phyloP scores from a whole-genome alignment of 1,140 invertebrate species.

The Leptonema lineaticorne region DNA sequence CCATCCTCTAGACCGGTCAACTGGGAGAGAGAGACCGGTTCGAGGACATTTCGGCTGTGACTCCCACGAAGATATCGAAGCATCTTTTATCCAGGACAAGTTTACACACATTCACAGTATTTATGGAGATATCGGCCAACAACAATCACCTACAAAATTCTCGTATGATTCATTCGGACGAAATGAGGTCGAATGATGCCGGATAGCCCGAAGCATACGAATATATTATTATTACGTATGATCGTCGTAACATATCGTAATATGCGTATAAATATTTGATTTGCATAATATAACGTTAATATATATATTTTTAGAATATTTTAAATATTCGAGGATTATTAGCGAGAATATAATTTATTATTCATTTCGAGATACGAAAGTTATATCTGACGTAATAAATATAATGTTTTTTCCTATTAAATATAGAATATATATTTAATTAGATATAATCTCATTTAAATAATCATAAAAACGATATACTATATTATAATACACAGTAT shows the following conservation, averaged over 20 bases:
- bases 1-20: background rate
- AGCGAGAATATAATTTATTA: too few species aligned
- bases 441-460: background rate
- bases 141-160: background rate
- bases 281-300: too few species aligned
- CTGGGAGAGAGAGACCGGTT: conserved; percentile 6
- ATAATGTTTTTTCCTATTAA: too few species aligned
- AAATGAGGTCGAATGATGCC: background rate
- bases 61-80: background rate
- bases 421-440: background rate
- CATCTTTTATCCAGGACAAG: too few species aligned
- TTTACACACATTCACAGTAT: background rate
- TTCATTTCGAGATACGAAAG: too few species aligned
- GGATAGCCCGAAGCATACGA: background rate
- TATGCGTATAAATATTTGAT: too few species aligned
- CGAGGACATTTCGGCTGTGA: background rate
- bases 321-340: too few species aligned
- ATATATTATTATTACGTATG: background rate
- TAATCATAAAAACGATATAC: too few species aligned
- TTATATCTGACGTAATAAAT: too few species aligned
- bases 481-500: too few species aligned
- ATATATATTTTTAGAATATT: too few species aligned
- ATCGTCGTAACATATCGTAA: background rate
- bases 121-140: conserved; percentile 7
- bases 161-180: background rate